A percentile compares a stretch with the other conserved stretches of the same genome.
Conservation (phyloP, 2,888 invertebrate genomes). For the Parnassius glacialis region DNA sequence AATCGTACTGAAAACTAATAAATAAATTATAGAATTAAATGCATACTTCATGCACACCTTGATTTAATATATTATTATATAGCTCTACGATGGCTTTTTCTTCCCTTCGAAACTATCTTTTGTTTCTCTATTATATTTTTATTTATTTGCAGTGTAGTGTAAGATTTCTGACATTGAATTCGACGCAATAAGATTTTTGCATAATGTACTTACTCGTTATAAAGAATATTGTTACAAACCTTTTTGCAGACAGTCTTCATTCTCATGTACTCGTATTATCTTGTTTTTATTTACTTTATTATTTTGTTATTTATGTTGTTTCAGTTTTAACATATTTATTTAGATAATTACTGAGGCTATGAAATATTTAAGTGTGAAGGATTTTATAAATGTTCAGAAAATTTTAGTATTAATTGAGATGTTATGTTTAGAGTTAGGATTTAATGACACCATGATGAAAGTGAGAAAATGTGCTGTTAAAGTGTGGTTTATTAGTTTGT, state of each 20-base stretch:
- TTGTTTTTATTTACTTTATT: too few relatives aligned
- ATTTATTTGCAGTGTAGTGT: not conserved
- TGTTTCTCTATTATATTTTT: too few relatives aligned
- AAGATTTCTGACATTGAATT: not conserved
- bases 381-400: not conserved
- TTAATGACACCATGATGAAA: not conserved
- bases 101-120: too few relatives aligned
- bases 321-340: too few relatives aligned
- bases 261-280: not conserved
- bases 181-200: not conserved
- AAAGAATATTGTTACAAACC: slow-evolving; percentile 9
- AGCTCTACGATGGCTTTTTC: too few relatives aligned
- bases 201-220: not conserved
- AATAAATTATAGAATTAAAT: too few relatives aligned
- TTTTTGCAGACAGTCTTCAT: slow-evolving; percentile 7
- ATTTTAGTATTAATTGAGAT: not conserved
- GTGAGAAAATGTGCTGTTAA: slow-evolving; percentile 6
- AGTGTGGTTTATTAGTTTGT: slow-evolving; percentile 1
- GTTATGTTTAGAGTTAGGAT: slow-evolving; percentile 12
- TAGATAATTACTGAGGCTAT: too few relatives aligned
- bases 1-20: too few relatives aligned
- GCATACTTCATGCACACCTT: too few relatives aligned
- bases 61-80: too few relatives aligned
- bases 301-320: too few relatives aligned
- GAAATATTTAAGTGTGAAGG: too few relatives aligned